A percentile compares a stretch with the other conserved stretches of the same genome.
Evolutionary conservation across 2,888 invertebrate species (phyloP).

Genomic region (Volucella inanis): DNA sequence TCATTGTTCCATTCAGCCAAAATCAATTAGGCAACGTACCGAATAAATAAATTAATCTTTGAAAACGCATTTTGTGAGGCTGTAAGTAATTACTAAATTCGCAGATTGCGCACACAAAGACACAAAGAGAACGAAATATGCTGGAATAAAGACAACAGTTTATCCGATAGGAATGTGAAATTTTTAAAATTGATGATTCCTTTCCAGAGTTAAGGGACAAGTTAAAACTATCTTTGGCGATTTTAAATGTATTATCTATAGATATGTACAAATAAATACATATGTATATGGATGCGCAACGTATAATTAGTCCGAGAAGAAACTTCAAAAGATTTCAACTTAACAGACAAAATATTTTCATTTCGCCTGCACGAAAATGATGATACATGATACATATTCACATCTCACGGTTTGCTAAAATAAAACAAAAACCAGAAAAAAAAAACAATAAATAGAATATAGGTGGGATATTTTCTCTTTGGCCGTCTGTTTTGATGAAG

Average conservation of each 20-base stretch:
- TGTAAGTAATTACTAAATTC: constrained; percentile 32
- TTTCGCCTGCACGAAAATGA: constrained; percentile 56
- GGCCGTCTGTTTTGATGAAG: constrained; percentile 30
- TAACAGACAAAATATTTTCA: constrained; percentile 59
- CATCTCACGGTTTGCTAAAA: constrained; percentile 41
- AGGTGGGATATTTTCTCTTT: constrained; percentile 49
- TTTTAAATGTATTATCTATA: constrained; percentile 20
- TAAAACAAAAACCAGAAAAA: background rate
- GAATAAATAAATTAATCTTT: constrained; percentile 68
- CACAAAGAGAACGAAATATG: background rate
- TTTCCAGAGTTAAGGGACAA: constrained; percentile 29
- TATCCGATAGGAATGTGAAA: constrained; percentile 17
- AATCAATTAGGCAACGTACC: constrained; percentile 72
- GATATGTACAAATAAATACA: background rate
- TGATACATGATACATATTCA: constrained; percentile 44
- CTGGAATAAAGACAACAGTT: background rate
- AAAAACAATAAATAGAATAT: constrained; percentile 42
- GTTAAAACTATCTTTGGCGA: constrained; percentile 32
- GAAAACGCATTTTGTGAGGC: constrained; percentile 31
- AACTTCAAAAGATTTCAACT: constrained; percentile 46
- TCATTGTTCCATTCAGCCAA: constrained; percentile 69
- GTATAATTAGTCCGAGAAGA: constrained; percentile 61
- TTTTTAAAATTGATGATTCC: constrained; percentile 41
- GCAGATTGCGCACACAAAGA: constrained; percentile 20
- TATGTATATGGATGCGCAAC: constrained; percentile 47